These are phyloP conservation scores for Aptenodytes patagonicus DNA, from an alignment of 2,113 vertebrate species.

Conservation along the genomic window DNA sequence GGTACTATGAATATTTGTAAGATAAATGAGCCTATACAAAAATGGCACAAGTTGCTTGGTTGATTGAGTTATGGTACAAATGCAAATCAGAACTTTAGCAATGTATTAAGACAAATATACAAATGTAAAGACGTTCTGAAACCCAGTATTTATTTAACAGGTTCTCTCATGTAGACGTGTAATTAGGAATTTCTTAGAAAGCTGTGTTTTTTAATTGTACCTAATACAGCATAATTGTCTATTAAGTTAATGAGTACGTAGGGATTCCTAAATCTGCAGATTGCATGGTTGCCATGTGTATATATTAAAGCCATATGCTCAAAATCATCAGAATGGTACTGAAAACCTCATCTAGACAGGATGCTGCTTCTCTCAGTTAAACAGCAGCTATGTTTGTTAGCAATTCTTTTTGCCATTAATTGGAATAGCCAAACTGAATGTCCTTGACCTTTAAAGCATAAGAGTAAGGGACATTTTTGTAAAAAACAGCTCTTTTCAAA, in stretches of 20 bases:
- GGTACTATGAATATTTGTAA: background rate
- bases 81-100: background rate
- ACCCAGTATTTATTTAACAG: constrained; percentile 9
- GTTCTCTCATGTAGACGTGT: constrained; percentile 1
- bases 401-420: background rate
- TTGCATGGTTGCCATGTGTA: background rate
- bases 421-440: background rate
- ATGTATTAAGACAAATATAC: background rate
- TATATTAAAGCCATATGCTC: background rate
- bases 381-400: background rate
- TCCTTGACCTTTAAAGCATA: background rate
- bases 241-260: constrained; percentile 49
- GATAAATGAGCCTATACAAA: background rate
- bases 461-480: background rate
- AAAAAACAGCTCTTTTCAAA: background rate
- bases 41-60: background rate
- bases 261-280: constrained; percentile 50
- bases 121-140: constrained; percentile 8
- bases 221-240: constrained; percentile 43
- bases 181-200: constrained; percentile 43
- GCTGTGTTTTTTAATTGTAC: background rate
- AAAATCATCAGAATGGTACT: background rate
- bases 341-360: background rate
- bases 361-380: background rate
- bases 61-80: background rate